Base-by-base conservation (phyloP, 2,113 vertebrate genomes). In the Pluvianellus socialis region DNA sequence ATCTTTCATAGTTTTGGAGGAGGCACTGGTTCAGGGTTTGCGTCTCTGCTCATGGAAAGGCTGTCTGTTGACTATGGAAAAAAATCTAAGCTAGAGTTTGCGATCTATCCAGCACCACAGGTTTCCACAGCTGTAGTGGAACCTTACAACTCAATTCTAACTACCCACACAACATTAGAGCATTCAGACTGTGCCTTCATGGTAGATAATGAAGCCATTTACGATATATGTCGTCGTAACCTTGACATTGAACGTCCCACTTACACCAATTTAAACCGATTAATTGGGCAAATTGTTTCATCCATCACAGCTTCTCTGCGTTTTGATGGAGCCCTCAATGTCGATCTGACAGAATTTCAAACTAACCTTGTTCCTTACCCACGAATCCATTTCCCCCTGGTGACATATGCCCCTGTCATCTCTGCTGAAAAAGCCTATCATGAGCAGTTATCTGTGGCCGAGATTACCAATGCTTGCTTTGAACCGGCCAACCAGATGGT, bases 401-500 rank as follows among this genome's bases (percentile, higher is more conserved):
- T 98, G 59, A 99, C 98, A 14, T 99, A 98, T 0, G 98, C 98
- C 26, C 99, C 98, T 0, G 98, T 99, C 15, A 98, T 99, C 97
- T 99, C 99, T 0, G 98, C 99, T 26, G 99, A 99, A 90, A 99
- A 99, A 95, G 98, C 98, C 0, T 99, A 99, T 84, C 98, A 99
- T 2, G 98, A 99, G 98, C 99, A 99, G 97, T 93, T 99, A 27
- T 99, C 99, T 2, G 99, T 99, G 65, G 98, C 98, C 6, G 98
- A 99, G 86, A 99, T 99, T 38, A 99, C 99, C 47, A 99, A 98
- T 0, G 96, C 98, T 56, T 98, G 99, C 90, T 99, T 99, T 38
- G 99, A 99, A 70, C 98, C 98, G 14, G 97, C 98, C 63, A 99
- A 99, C 79, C 98, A 99, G 97, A 99, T 99, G 99, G 98, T 99